These are phyloP conservation scores for Saccostrea glomerata DNA, from an alignment of 1,140 invertebrate genomes.

Conservation along the genomic window DNA sequence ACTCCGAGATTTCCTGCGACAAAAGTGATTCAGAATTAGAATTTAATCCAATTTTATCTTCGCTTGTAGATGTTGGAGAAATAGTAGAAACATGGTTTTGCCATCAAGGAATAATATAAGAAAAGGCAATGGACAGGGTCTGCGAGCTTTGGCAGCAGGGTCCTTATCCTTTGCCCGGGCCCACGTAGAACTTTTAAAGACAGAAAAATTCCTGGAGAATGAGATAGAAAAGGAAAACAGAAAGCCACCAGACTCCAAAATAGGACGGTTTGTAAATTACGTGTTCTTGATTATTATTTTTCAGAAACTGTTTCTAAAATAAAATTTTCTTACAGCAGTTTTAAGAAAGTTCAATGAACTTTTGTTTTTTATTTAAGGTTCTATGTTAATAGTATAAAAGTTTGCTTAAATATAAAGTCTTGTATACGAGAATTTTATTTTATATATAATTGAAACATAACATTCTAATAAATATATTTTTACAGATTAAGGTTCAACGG, in stretches of 20 bases:
- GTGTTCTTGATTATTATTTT: not conserved
- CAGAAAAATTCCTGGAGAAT: conserved; percentile 46
- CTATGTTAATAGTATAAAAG: not conserved
- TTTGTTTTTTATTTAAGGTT: not conserved
- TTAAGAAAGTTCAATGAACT: not conserved
- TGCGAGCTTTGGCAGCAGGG: conserved; percentile 44
- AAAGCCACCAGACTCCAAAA: conserved; percentile 38
- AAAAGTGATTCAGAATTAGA: too few relatives aligned
- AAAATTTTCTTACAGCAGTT: not conserved
- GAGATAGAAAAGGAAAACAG: conserved; percentile 49
- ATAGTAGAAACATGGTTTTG: not conserved
- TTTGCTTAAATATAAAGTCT: not conserved
- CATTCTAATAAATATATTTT: not conserved
- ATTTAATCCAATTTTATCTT: not conserved
- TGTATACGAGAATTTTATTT: too few relatives aligned
- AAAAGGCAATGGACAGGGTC: not conserved
- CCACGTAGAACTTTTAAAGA: conserved; percentile 43
- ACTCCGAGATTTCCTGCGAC: too few relatives aligned
- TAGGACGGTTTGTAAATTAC: conserved; percentile 49
- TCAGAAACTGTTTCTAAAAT: not conserved
- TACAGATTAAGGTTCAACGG: conserved; percentile 61
- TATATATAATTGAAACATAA: too few relatives aligned
- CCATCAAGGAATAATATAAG: not conserved
- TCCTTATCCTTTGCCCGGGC: conserved; percentile 45
- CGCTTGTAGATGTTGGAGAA: not conserved